phyloP scores from a whole-genome alignment of 2,797 vertebrate genomes.

The Eospalax fontanierii region DNA sequence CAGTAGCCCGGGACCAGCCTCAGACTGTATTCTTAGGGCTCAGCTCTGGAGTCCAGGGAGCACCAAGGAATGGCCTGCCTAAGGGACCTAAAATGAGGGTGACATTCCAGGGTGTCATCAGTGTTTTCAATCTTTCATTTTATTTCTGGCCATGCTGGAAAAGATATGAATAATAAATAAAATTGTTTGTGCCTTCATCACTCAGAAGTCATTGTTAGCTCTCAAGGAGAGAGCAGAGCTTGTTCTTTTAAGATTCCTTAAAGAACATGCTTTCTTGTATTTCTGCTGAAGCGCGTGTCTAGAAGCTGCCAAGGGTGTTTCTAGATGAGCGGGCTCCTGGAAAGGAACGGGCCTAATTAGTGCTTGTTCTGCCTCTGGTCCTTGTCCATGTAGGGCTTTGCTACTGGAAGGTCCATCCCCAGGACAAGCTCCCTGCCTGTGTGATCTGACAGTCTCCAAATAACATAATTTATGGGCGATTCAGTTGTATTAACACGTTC shows the following conservation, averaged over 20 bases:
- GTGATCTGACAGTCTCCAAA: neutral
- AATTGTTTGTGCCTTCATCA: constrained; percentile 12
- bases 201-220: neutral
- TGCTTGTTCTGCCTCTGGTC: too few species aligned
- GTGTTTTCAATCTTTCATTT: neutral
- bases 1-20: neutral
- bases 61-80: neutral
- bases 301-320: too few species aligned
- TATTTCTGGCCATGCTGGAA: neutral
- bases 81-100: neutral
- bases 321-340: too few species aligned
- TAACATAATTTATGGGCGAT: neutral
- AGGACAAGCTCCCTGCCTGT: too few species aligned
- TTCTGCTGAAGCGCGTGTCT: too few species aligned
- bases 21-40: neutral
- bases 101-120: neutral
- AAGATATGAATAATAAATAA: constrained; percentile 38
- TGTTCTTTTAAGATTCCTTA: too few species aligned
- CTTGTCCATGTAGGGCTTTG: too few species aligned
- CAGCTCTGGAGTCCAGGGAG: neutral
- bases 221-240: too few species aligned
- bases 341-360: too few species aligned
- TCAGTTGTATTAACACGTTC: neutral
- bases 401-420: too few species aligned
- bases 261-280: too few species aligned